Evolutionary conservation across 2,888 invertebrate genomes (phyloP).

Genomic region (Eristalis intricaria): DNA sequence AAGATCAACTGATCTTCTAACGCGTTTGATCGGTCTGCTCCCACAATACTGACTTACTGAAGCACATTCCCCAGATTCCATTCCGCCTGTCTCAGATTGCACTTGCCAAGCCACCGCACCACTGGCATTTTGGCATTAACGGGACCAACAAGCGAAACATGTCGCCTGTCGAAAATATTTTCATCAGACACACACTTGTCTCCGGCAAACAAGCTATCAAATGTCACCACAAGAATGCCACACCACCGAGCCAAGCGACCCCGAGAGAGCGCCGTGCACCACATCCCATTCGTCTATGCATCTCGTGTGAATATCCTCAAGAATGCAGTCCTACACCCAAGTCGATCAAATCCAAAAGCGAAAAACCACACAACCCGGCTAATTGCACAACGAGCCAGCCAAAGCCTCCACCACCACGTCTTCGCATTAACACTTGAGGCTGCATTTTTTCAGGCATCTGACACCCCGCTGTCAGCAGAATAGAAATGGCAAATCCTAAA

Average conservation of each 20-base stretch:
- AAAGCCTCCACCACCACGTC: slow-evolving; percentile 4
- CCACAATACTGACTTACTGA: neutral
- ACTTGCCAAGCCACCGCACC: neutral
- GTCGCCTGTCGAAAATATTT: slow-evolving; percentile 51
- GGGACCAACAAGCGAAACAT: neutral
- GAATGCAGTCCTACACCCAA: slow-evolving; percentile 66
- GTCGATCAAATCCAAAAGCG: slow-evolving; percentile 16
- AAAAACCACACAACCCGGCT: slow-evolving; percentile 53
- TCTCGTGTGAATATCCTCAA: slow-evolving; percentile 56
- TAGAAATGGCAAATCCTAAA: slow-evolving; percentile 30
- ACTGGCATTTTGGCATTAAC: neutral
- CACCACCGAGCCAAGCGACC: slow-evolving; percentile 15
- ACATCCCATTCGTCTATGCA: slow-evolving; percentile 4
- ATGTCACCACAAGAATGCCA: slow-evolving; percentile 60
- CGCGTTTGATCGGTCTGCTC: too few relatives aligned
- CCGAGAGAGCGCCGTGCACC: slow-evolving; percentile 11
- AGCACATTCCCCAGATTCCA: neutral
- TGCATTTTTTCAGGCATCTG: slow-evolving; percentile 62
- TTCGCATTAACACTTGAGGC: slow-evolving; percentile 53
- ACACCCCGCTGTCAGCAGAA: slow-evolving; percentile 71
- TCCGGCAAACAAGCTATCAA: slow-evolving; percentile 35
- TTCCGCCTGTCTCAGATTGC: neutral
- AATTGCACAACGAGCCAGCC: slow-evolving; percentile 57
- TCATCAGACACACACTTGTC: slow-evolving; percentile 32
- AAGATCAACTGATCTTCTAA: too few relatives aligned